phyloP scores from a whole-genome alignment of 2,888 invertebrate species.

The Dasypogon diadema region DNA sequence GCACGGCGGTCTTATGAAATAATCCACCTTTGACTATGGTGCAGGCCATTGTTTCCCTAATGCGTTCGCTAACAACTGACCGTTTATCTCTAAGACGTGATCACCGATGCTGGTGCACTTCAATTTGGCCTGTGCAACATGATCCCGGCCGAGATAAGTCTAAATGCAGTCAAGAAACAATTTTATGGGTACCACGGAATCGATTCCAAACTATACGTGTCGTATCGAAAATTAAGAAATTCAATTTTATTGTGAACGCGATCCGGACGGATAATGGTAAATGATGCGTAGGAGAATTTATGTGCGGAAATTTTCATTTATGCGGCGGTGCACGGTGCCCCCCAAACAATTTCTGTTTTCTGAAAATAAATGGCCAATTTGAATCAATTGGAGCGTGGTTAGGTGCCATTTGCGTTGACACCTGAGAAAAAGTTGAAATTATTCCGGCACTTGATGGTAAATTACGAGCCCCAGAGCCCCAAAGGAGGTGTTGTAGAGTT shows the following conservation, averaged over 20 bases:
- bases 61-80: slow-evolving; percentile 38
- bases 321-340: background rate
- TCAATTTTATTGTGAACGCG: slow-evolving; percentile 19
- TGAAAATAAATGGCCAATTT: slow-evolving; percentile 11
- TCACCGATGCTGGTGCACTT: slow-evolving; percentile 39
- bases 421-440: background rate
- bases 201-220: slow-evolving; percentile 5
- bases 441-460: background rate
- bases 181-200: slow-evolving; percentile 20
- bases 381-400: slow-evolving; percentile 4
- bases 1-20: slow-evolving; percentile 17
- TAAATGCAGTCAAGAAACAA: slow-evolving; percentile 20
- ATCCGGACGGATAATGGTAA: slow-evolving; percentile 29
- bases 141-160: slow-evolving; percentile 1
- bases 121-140: slow-evolving; percentile 29
- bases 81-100: slow-evolving; percentile 35
- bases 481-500: background rate
- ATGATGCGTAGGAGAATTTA: slow-evolving; percentile 23
- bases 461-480: background rate
- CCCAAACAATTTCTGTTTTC: background rate
- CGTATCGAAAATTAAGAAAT: slow-evolving; percentile 26
- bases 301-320: background rate
- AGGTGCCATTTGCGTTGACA: slow-evolving; percentile 1
- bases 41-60: slow-evolving; percentile 23
- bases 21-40: background rate